Base-by-base conservation (phyloP, 2,113 vertebrate species). In the Canis aureus region DNA sequence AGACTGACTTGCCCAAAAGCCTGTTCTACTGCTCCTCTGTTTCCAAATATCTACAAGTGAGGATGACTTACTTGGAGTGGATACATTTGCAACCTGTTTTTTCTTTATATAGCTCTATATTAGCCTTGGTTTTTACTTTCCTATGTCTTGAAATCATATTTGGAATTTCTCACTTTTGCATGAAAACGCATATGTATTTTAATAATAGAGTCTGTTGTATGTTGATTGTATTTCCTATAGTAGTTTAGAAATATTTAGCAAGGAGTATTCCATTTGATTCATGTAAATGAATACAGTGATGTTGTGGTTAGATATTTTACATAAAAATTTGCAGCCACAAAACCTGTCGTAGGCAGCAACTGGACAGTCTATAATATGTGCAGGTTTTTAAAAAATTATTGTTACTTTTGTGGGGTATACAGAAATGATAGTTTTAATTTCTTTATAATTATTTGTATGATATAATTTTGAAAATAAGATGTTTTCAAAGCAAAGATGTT, bases 391-490 rank as follows among this genome's bases (percentile, higher is more conserved):
- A 92, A 66, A 80, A 89, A 74, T 74, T 92, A 71, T 83, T 38
- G 74, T 94, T 86, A 85, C 49, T 86, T 94, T 19, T 92, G 29
- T 62, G 64, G 22, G 55, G 13, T 84, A 89, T 95, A 89, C 88
- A 97, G 78, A 97, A 97, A 81, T 92, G 55, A 66, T 80, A 95
- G 38, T 35, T 94, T 88, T 80, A 95, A 88, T 95, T 94, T 55
- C 17, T 97, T 94, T 96, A 66, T 97, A 94, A 85, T 97, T 97
- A 91, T 87, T 97, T 96, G n/a, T 92, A 64, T 96, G 85, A 59
- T 53, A 82, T n/a, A 84, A 90, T 91, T 98, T 98, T 97, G 91
- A 92, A 98, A 90, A 92, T 89, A 92, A 97, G 79, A 15, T 88
- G 67, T 92, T 93, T 97, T 27, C 38, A 73, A 82, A 62, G 29